phyloP scores from a whole-genome alignment of 2,797 vertebrate genomes.

The Galaxias olidus region DNA sequence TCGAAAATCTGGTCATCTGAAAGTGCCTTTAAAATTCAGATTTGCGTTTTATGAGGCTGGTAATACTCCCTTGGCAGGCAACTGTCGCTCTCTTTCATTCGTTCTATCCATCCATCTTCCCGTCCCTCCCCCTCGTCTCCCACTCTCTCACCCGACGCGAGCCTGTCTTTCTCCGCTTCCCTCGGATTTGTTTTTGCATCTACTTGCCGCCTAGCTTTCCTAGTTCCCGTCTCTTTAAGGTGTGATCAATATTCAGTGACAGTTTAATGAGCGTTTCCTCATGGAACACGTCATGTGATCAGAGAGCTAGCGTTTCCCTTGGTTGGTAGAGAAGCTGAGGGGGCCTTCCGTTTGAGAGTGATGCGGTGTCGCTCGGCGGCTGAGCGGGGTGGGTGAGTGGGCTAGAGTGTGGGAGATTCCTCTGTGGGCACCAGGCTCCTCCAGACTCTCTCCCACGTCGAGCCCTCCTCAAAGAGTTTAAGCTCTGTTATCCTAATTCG shows the following conservation, averaged over 20 bases:
- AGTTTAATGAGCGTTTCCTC: slow-evolving; percentile 88
- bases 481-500: slow-evolving; percentile 77
- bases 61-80: slow-evolving; percentile 44
- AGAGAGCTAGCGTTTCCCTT: slow-evolving; percentile 25
- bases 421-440: slow-evolving; percentile 48
- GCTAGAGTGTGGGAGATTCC: slow-evolving; percentile 52
- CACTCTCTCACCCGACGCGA: slow-evolving; percentile 24
- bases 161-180: slow-evolving; percentile 11
- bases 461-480: slow-evolving; percentile 49
- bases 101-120: slow-evolving; percentile 25
- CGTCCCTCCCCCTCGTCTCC: slow-evolving; percentile 26
- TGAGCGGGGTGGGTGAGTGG: slow-evolving; percentile 46
- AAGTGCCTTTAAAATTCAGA: slow-evolving; percentile 59
- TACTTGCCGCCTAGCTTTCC: slow-evolving; percentile 23
- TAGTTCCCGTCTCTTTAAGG: slow-evolving; percentile 63
- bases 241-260: slow-evolving; percentile 86
- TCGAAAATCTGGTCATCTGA: slow-evolving; percentile 63
- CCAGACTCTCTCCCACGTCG: slow-evolving; percentile 35
- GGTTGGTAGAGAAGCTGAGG: slow-evolving; percentile 5
- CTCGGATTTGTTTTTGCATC: slow-evolving; percentile 14
- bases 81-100: slow-evolving; percentile 17
- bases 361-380: slow-evolving; percentile 55
- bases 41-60: slow-evolving; percentile 54
- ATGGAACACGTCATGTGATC: slow-evolving; percentile 6
- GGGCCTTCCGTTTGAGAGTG: slow-evolving; percentile 31